A percentile compares a stretch with the other conserved stretches of the same genome.
These are phyloP conservation scores for Phoxinus dragarum DNA, from an alignment of 2,797 vertebrate species.

Conservation along the genomic window DNA sequence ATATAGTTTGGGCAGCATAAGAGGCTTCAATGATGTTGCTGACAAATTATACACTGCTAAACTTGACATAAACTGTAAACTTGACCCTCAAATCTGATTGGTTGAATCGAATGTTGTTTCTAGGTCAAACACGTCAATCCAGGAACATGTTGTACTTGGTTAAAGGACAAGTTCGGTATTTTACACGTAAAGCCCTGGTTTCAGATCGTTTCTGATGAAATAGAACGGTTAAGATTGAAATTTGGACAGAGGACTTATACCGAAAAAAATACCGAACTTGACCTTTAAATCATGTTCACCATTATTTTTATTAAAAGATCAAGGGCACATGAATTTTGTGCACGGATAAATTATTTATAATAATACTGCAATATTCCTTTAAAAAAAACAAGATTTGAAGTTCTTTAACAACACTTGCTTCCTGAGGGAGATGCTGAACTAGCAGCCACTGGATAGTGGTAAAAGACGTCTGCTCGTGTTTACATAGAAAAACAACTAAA, in stretches of 20 bases:
- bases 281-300: background rate
- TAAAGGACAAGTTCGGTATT: background rate
- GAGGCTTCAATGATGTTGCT: too few relatives aligned
- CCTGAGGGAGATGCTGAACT: background rate
- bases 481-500: background rate
- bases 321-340: background rate
- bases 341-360: background rate
- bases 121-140: background rate
- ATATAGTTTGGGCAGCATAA: background rate
- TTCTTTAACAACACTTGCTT: background rate
- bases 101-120: background rate
- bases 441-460: background rate
- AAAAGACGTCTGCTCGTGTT: background rate
- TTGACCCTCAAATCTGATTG: background rate
- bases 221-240: too few relatives aligned
- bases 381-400: background rate
- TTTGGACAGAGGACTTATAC: too few relatives aligned
- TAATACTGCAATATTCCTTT: background rate
- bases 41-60: background rate
- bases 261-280: too few relatives aligned
- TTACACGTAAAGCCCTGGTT: too few relatives aligned
- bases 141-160: background rate
- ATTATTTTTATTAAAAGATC: background rate
- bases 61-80: background rate
- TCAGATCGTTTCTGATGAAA: too few relatives aligned